Evolutionary conservation across 2,888 invertebrate genomes (phyloP).

Genomic region (Lampropteryx suffumata): DNA sequence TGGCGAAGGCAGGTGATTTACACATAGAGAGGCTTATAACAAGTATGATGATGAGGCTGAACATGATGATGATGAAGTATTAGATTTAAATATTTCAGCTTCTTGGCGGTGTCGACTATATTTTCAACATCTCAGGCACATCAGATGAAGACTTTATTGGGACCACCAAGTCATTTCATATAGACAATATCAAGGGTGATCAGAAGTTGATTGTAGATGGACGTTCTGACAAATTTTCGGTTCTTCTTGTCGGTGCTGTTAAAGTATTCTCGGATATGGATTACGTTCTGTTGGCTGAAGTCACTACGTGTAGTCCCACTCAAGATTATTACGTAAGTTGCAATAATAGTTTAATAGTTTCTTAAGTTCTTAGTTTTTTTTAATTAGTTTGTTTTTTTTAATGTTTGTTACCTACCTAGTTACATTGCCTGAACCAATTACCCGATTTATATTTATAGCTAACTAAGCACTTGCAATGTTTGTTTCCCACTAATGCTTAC

Average conservation of each 20-base stretch:
- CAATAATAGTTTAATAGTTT: neutral
- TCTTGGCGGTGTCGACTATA: constrained; percentile 54
- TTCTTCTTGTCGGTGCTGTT: constrained; percentile 55
- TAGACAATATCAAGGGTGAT: constrained; percentile 54
- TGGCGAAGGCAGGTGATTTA: too few species aligned
- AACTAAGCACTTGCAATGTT: too few species aligned
- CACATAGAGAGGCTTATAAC: too few species aligned
- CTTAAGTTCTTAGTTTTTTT: too few species aligned
- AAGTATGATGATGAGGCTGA: too few species aligned
- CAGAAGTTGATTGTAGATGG: constrained; percentile 51
- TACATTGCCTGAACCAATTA: too few species aligned
- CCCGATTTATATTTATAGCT: too few species aligned
- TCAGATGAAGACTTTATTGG: constrained; percentile 26
- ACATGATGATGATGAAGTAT: too few species aligned
- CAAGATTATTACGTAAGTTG: constrained; percentile 61
- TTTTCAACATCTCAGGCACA: constrained; percentile 50
- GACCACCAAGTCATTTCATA: constrained; percentile 47
- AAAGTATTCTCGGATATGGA: constrained; percentile 48
- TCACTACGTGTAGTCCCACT: constrained; percentile 56
- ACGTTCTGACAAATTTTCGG: constrained; percentile 51
- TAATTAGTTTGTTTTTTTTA: too few species aligned
- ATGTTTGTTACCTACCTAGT: too few species aligned
- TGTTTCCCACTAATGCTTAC: too few species aligned
- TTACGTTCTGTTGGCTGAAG: constrained; percentile 52
- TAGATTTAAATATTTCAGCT: constrained; percentile 41